Evolutionary conservation across 2,888 invertebrate species (phyloP).

Genomic region (Hypomecis punctinalis): DNA sequence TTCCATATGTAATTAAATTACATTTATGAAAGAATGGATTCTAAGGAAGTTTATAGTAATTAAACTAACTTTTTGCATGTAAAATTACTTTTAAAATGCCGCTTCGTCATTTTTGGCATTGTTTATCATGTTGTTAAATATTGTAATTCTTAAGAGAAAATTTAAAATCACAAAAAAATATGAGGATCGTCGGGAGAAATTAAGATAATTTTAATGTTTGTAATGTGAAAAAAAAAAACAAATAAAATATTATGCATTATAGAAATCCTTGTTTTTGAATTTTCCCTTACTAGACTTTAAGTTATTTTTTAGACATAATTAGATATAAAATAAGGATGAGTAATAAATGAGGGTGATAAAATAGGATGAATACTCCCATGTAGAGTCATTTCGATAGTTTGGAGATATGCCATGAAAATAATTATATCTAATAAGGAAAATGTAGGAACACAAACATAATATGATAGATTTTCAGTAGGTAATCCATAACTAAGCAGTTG

Average conservation of each 20-base stretch:
- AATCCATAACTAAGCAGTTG: no score
- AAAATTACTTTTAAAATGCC: constrained; percentile 13
- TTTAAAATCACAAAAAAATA: constrained; percentile 29
- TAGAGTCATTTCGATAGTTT: no score
- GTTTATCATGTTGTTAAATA: constrained; percentile 27
- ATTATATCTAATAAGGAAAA: no score
- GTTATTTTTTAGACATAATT: no score
- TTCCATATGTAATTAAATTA: no score
- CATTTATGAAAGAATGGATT: constrained; percentile 4
- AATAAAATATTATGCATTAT: constrained; percentile 7
- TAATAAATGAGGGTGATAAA: no score
- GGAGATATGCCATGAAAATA: no score
- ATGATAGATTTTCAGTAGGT: no score
- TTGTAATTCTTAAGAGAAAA: neutral
- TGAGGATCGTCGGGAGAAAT: constrained; percentile 31
- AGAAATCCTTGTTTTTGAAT: neutral
- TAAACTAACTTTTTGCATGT: constrained; percentile 9
- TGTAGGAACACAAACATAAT: no score
- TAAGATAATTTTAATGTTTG: constrained; percentile 19
- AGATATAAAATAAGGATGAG: no score
- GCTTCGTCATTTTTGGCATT: constrained; percentile 31
- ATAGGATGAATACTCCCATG: no score
- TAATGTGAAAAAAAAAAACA: constrained; percentile 10
- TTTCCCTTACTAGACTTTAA: neutral
- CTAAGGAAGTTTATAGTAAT: neutral